A percentile compares a stretch with the other conserved stretches of the same genome.
phyloP scores from a whole-genome alignment of 2,888 invertebrate genomes.

The Nyleta sp. region DNA sequence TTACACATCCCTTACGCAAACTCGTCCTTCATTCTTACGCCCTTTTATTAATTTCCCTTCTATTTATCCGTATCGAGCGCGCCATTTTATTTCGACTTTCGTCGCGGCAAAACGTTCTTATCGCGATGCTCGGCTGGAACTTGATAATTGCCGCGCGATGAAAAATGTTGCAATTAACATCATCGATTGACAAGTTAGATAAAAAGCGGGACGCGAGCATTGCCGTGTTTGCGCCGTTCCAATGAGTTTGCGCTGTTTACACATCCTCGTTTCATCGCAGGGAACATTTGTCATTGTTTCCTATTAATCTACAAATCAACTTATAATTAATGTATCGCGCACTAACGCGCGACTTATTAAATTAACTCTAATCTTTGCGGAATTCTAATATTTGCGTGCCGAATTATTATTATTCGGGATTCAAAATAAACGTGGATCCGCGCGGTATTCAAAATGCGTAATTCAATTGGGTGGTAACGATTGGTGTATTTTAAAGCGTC shows the following conservation, averaged over 20 bases:
- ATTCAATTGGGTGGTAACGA: slow-evolving; percentile 22
- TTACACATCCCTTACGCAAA: slow-evolving; percentile 1
- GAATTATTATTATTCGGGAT: slow-evolving; percentile 31
- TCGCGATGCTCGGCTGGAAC: background rate
- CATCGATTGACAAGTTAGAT: slow-evolving; percentile 28
- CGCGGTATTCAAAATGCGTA: slow-evolving; percentile 34
- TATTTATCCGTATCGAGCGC: background rate
- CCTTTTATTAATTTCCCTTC: background rate
- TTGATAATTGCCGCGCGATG: slow-evolving; percentile 2
- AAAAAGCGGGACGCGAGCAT: slow-evolving; percentile 27
- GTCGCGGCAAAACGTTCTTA: too few species aligned
- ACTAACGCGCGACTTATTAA: slow-evolving; percentile 35
- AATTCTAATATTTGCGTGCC: slow-evolving; percentile 52
- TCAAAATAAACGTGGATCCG: slow-evolving; percentile 32
- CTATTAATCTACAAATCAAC: slow-evolving; percentile 59
- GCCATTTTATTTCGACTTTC: too few species aligned
- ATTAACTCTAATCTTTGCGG: slow-evolving; percentile 51
- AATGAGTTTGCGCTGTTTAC: slow-evolving; percentile 27
- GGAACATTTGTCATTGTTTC: slow-evolving; percentile 57
- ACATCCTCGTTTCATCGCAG: slow-evolving; percentile 36
- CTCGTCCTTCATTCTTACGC: background rate
- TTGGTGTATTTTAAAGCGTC: slow-evolving; percentile 29
- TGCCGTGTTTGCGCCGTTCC: slow-evolving; percentile 20
- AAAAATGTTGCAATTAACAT: slow-evolving; percentile 26
- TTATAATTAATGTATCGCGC: slow-evolving; percentile 60